Evolutionary conservation across 2,888 invertebrate species (phyloP).

Genomic region (Netelia fuscicornis): DNA sequence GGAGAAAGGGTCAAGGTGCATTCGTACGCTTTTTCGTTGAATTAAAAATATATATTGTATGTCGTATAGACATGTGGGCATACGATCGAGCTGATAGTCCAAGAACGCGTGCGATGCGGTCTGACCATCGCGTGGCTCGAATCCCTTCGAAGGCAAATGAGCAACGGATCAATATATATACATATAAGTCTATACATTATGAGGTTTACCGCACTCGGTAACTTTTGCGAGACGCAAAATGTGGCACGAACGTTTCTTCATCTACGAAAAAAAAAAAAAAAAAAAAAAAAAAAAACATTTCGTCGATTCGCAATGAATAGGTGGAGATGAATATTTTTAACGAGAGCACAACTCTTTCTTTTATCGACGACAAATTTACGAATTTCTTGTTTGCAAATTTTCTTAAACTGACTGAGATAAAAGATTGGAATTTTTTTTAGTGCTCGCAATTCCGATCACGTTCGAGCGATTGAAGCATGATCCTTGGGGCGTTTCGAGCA

Average conservation of each 20-base stretch:
- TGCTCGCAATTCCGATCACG: not conserved
- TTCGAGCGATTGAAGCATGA: not conserved
- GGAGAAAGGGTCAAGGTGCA: not conserved
- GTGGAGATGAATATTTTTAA: not conserved
- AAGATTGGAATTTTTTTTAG: not conserved
- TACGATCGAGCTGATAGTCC: constrained; percentile 29
- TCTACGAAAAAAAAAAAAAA: not conserved
- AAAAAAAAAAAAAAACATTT: not conserved
- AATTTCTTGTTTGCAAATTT: not conserved
- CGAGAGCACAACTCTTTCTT: too few relatives aligned
- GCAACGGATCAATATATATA: constrained; percentile 24
- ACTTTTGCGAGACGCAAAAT: not conserved
- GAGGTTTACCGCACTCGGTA: not conserved
- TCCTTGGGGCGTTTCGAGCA: not conserved
- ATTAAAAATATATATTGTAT: not conserved
- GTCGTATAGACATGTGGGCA: not conserved
- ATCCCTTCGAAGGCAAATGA: constrained; percentile 41
- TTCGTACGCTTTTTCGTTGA: not conserved
- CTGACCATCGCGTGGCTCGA: constrained; percentile 50
- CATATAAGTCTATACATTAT: not conserved
- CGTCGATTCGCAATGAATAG: too few relatives aligned
- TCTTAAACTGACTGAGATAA: not conserved
- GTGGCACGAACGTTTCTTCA: not conserved
- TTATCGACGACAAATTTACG: too few relatives aligned
- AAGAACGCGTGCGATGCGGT: constrained; percentile 22